phyloP scores from a whole-genome alignment of 2,113 vertebrate genomes.

The Pandion haliaetus region DNA sequence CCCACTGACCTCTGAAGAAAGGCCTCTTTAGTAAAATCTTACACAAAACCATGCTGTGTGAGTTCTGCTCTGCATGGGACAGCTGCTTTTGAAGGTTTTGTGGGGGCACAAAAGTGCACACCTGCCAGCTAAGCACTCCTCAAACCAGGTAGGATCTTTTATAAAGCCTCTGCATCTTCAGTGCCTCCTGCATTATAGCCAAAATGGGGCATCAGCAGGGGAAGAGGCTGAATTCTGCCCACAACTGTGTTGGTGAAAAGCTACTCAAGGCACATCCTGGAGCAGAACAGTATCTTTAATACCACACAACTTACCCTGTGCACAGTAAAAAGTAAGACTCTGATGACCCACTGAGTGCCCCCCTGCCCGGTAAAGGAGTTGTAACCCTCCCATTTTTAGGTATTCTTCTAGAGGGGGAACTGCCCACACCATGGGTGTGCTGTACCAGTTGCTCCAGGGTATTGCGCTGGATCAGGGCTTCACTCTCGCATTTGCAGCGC shows the following conservation, averaged over 20 bases:
- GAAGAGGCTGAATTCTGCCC: neutral
- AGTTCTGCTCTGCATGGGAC: neutral
- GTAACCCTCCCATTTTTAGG: neutral
- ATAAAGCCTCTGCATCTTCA: neutral
- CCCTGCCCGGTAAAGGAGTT: fast-evolving
- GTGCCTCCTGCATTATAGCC: neutral
- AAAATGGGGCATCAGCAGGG: neutral
- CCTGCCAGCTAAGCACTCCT: neutral
- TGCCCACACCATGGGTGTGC: neutral
- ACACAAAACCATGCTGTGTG: neutral
- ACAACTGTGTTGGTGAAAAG: neutral
- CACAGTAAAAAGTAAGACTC: neutral
- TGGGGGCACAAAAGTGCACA: neutral
- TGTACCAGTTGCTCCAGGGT: fast-evolving
- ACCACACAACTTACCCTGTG: neutral
- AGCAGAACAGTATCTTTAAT: neutral
- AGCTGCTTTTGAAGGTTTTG: neutral
- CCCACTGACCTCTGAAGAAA: neutral
- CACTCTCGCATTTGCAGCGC: fast-evolving
- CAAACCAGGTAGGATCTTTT: neutral
- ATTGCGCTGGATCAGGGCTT: fast-evolving
- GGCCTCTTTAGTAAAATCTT: neutral
- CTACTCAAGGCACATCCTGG: neutral
- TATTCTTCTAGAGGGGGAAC: neutral
- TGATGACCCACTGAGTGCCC: neutral